Base-by-base conservation (phyloP, 2,888 invertebrate species). In the Drosophila kuntzei region DNA sequence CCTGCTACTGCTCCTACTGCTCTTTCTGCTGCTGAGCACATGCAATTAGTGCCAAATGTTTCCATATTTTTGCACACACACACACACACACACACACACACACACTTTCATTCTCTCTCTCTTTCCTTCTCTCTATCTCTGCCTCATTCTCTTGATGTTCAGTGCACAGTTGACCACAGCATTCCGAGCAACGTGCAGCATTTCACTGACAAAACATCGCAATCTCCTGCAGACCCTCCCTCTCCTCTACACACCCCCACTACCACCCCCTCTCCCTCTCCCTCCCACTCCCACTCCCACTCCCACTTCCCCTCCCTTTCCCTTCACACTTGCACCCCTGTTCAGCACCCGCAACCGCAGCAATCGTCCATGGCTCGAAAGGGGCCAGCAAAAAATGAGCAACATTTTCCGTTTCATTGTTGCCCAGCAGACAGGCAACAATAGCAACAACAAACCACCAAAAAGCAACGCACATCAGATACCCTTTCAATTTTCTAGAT, bases 11-110 rank as follows among this genome's bases (percentile, higher is more conserved):
- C 53, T 46, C 29, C 51, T 68, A 49, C 62, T 71, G 68, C 73
- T 76, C 65, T 69, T 80, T 61, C 58, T 70, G 78, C 61, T 67
- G 70, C 67, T 76, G 79, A 86, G 88, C 86, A 85, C 74, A 87
- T 86, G 90, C 90, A 90, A 90, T 90, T 90, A 90, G 90, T 90
- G 90, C 89, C 90, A 90, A 90, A 90, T 90, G 90, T 90, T 90
- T 90, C 90, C 90, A 90, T 90, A 90, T 90, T 89, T 89, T 85
- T 87, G 59, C 71, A 64, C 55, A 71, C 64, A 63, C 60, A 43
- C 46, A 60, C 50, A 50, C 60, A 47, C 47, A 54, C 41, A 43
- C 37, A 59, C 36, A 7, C 9, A 20, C 44, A 25, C 44, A 8
- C 8, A 2, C 1, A 16, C 22, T 22, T 2, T n/a, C 6, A 22